Conservation (phyloP, 2,888 invertebrate genomes). For the Chorisops tibialis region DNA sequence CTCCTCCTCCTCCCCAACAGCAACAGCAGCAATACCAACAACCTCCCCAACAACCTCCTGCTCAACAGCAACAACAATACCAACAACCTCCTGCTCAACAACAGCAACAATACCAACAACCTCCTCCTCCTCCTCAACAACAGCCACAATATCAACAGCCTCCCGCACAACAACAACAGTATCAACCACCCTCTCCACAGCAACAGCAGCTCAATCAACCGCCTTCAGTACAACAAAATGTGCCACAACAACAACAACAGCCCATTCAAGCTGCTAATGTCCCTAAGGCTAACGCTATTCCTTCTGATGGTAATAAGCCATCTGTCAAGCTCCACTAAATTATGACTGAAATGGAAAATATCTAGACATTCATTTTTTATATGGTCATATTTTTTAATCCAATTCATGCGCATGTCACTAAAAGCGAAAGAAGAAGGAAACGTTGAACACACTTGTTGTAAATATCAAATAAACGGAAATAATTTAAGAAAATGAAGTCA, state of each 20-base stretch:
- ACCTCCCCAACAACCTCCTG: conserved; percentile 40
- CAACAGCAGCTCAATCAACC: conserved; percentile 37
- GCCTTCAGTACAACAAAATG: conserved; percentile 36
- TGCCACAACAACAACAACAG: conserved; percentile 26
- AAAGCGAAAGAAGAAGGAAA: not conserved
- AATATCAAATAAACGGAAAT: conserved; percentile 10
- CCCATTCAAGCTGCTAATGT: not conserved
- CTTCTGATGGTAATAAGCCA: conserved; percentile 6
- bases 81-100: conserved; percentile 30
- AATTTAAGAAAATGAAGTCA: not conserved
- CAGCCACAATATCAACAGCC: conserved; percentile 1
- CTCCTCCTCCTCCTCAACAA: not conserved
- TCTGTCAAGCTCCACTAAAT: conserved; percentile 5
- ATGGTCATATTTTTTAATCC: not conserved
- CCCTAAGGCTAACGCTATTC: conserved; percentile 12
- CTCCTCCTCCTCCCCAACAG: conserved; percentile 37
- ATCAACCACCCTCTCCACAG: conserved; percentile 41
- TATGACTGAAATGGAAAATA: not conserved
- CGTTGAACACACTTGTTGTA: conserved; percentile 4
- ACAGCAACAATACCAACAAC: conserved; percentile 11
- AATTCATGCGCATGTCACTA: not conserved
- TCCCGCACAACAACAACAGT: conserved; percentile 40
- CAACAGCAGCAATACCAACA: conserved; percentile 39
- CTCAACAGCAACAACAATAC: conserved; percentile 36
- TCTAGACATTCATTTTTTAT: not conserved